phyloP scores from a whole-genome alignment of 2,888 invertebrate species.

The Luffia ferchaultella region DNA sequence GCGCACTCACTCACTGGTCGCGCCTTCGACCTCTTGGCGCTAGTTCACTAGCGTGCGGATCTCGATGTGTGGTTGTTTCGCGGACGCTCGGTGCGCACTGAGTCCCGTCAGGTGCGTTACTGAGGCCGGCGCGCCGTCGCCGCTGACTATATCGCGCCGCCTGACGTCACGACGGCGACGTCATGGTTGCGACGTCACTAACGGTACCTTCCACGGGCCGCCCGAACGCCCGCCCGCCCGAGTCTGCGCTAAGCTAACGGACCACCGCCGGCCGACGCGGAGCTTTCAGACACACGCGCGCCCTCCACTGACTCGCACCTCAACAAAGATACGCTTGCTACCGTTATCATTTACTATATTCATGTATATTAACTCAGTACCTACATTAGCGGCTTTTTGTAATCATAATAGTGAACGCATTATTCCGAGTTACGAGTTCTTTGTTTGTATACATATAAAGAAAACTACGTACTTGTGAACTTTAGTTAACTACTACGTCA shows the following conservation, averaged over 20 bases:
- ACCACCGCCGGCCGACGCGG: conserved; percentile 55
- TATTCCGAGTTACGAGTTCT: too few relatives aligned
- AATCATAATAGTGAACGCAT: too few relatives aligned
- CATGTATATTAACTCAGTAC: too few relatives aligned
- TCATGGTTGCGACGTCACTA: conserved; percentile 58
- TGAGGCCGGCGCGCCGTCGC: conserved; percentile 64
- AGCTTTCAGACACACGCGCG: conserved; percentile 38
- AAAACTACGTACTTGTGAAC: too few relatives aligned
- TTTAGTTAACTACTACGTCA: too few relatives aligned
- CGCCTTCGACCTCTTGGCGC: conserved; percentile 12
- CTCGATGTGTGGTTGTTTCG: conserved; percentile 28
- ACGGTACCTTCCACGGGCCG: conserved; percentile 66
- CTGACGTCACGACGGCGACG: conserved; percentile 60
- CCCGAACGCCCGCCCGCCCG: conserved; percentile 57
- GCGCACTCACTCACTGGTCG: conserved; percentile 38
- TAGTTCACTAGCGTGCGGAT: conserved; percentile 24
- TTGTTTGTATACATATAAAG: too few relatives aligned
- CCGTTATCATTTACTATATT: too few relatives aligned
- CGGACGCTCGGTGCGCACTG: conserved; percentile 52
- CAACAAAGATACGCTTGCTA: too few relatives aligned
- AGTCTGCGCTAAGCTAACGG: conserved; percentile 65
- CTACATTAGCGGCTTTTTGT: too few relatives aligned
- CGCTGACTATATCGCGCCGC: conserved; percentile 61
- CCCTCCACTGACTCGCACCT: conserved; percentile 23
- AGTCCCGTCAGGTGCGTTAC: conserved; percentile 63